phyloP scores from a whole-genome alignment of 2,113 vertebrate species.

The Todiramphus chloris region DNA sequence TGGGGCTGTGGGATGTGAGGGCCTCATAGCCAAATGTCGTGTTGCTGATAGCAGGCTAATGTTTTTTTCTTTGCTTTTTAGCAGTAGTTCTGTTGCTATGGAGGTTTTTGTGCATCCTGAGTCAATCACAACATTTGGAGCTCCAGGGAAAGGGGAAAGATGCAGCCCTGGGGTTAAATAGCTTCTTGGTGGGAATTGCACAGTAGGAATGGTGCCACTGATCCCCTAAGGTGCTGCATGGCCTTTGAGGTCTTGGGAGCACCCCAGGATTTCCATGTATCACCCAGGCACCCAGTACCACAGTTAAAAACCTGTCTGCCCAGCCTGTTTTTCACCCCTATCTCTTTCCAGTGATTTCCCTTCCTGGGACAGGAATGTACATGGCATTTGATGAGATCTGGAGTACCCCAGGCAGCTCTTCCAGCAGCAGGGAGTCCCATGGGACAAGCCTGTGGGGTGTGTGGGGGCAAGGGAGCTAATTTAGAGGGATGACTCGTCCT shows the following conservation, averaged over 20 bases:
- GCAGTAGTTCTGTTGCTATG: not conserved
- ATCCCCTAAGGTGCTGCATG: not conserved
- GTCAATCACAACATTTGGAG: not conserved
- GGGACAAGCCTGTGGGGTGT: not conserved
- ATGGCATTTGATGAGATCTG: not conserved
- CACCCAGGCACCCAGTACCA: not conserved
- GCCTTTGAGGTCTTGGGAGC: not conserved
- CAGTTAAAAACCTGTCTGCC: not conserved
- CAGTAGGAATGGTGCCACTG: not conserved
- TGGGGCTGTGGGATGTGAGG: not conserved
- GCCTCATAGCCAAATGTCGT: not conserved
- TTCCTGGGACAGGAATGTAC: not conserved
- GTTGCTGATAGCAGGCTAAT: accelerated
- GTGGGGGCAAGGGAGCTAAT: not conserved
- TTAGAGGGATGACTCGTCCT: not conserved
- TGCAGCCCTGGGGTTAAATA: not conserved
- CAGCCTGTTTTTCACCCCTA: not conserved
- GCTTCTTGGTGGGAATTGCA: not conserved
- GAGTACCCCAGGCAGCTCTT: not conserved
- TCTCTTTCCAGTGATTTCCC: not conserved
- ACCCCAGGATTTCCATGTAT: not conserved
- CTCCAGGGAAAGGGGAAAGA: not conserved
- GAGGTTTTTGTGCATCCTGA: not conserved
- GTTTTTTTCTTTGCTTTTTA: not conserved
- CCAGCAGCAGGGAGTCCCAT: accelerated